Conservation (phyloP, 2,797 vertebrate genomes). For the Paratrypauchen microcephalus region DNA sequence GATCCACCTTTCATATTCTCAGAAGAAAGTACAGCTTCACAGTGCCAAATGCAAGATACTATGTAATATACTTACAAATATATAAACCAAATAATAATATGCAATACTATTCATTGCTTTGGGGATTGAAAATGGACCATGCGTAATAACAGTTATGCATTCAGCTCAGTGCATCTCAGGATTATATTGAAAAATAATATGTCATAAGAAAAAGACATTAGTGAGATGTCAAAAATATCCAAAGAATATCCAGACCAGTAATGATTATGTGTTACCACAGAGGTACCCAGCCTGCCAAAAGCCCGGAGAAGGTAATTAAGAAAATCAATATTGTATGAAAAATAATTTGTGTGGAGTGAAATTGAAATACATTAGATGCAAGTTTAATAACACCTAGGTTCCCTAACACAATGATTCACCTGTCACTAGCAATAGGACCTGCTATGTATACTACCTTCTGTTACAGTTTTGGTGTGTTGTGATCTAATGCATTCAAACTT, state of each 20-base stretch:
- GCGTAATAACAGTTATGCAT: slow-evolving; percentile 7
- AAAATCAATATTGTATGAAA: slow-evolving; percentile 17
- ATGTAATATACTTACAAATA: background rate
- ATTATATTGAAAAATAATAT: slow-evolving; percentile 17
- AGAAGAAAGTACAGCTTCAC: slow-evolving; percentile 26
- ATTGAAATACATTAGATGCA: slow-evolving; percentile 12
- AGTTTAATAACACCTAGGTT: slow-evolving; percentile 5
- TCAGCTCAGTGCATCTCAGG: background rate
- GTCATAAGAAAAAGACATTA: slow-evolving; percentile 15
- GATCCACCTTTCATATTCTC: slow-evolving; percentile 37
- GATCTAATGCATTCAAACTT: background rate
- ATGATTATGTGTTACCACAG: slow-evolving; percentile 16
- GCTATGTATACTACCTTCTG: too few species aligned
- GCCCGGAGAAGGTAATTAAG: slow-evolving; percentile 13
- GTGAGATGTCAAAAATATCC: slow-evolving; percentile 4
- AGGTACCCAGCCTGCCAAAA: slow-evolving; percentile 8
- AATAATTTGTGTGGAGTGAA: slow-evolving; percentile 12
- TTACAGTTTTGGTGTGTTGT: background rate
- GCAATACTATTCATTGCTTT: slow-evolving; percentile 1
- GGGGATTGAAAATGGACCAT: slow-evolving; percentile 10
- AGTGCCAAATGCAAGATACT: slow-evolving; percentile 6
- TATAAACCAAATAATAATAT: slow-evolving; percentile 26
- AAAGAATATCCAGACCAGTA: slow-evolving; percentile 13
- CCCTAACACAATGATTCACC: slow-evolving; percentile 9
- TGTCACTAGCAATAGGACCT: slow-evolving; percentile 7